phyloP scores from a whole-genome alignment of 2,797 vertebrate species.

The Nothura maculosa region DNA sequence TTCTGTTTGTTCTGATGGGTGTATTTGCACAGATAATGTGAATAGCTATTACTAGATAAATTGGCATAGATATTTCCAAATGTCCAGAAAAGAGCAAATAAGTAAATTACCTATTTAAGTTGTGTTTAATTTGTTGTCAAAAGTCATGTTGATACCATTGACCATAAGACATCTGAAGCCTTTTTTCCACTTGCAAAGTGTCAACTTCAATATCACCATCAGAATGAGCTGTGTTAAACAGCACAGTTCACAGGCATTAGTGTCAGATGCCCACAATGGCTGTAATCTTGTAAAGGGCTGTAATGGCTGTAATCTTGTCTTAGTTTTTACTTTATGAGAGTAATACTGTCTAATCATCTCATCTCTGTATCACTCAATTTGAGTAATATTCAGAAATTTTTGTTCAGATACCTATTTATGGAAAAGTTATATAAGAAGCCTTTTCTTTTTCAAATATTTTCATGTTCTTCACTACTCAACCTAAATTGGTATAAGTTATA shows the following conservation, averaged over 20 bases:
- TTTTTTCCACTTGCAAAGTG: conserved; percentile 27
- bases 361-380: background rate
- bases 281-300: background rate
- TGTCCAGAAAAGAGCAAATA: background rate
- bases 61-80: background rate
- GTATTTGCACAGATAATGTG: background rate
- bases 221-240: background rate
- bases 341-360: background rate
- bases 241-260: background rate
- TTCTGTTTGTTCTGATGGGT: background rate
- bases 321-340: conserved; percentile 3
- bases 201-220: background rate
- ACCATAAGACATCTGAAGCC: background rate
- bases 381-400: background rate
- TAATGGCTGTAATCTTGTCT: background rate
- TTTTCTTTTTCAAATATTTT: background rate
- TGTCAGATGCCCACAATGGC: background rate
- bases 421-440: background rate
- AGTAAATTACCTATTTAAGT: background rate
- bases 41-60: background rate
- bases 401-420: background rate
- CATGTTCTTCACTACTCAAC: background rate
- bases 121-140: background rate
- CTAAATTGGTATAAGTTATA: background rate
- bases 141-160: background rate